Base-by-base conservation (phyloP, 1,140 invertebrate genomes). In the Drosophila lacertosa region DNA sequence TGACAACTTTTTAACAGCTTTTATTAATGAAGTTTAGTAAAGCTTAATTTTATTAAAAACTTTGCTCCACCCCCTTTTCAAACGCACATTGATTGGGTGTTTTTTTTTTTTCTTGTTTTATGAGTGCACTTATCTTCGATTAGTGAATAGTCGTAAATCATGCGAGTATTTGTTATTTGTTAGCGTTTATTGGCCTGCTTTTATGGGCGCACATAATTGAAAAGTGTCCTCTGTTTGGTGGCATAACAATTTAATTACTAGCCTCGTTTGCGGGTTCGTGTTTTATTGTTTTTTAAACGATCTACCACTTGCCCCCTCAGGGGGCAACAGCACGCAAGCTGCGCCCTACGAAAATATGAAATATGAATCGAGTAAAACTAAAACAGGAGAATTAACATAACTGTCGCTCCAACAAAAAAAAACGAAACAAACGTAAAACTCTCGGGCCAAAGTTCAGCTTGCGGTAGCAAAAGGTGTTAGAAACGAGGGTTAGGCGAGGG, bases 221-320 rank as follows among this genome's bases (percentile, higher is more conserved):
- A 69, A 65, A 57, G 32, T 74, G 51, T 58, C 44, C 42, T 68
- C 24, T 59, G 78, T 60, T 75, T 81, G 80, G 65, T 70, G 82
- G 77, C 48, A 74, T 79, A 88, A 86, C 82, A 86, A 84, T 86
- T 86, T 86, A 88, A 86, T 86, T 86, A 86, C 74, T 80, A 64
- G 22, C 16, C 59, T 60, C 58, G 65, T 68, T 63, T 32, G 37
- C 53, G 16, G 22, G 29, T 76, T 81, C 82, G 81, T 82, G 78
- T 88, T 89, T 88, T 88, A 88, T 88, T 88, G 82, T 88, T 88
- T 88, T 88, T 89, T 88, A 88, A 88, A 88, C 82, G 82, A 88
- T 88, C 78, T 78, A 88, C 82, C 82, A 88, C 83, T 88, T 67
- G 48, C 64, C 65, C 62, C 53, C 35, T 50, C 24, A 2, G 3